Percentiles rank a stretch among this genome's conserved stretches.
These are phyloP conservation scores for Sylvicapra grimmia DNA, from an alignment of 2,113 vertebrate genomes.

Conservation along the genomic window DNA sequence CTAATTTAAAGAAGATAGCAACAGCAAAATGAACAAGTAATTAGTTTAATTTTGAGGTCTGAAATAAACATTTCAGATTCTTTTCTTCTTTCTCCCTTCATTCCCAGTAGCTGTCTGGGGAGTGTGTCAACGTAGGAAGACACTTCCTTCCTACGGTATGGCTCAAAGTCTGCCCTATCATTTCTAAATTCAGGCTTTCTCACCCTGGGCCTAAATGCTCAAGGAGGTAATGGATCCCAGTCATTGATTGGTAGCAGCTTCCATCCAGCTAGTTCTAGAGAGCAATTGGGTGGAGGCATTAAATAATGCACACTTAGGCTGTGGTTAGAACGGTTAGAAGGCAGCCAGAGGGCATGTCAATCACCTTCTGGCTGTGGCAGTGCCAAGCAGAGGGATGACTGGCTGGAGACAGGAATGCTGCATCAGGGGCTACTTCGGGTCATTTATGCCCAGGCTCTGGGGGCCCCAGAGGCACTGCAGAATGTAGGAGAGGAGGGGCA, in stretches of 20 bases:
- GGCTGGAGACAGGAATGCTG: not conserved
- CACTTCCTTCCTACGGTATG: not conserved
- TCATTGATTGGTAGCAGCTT: not conserved
- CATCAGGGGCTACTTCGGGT: not conserved
- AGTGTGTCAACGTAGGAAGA: not conserved
- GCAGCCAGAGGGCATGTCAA: not conserved
- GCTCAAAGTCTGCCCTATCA: not conserved
- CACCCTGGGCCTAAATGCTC: not conserved
- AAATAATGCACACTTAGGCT: not conserved
- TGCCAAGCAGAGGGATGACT: not conserved
- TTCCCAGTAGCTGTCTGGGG: not conserved
- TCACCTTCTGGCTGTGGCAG: not conserved
- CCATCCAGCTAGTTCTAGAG: not conserved
- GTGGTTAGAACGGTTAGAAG: not conserved
- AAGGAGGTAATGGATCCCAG: not conserved
- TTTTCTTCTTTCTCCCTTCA: not conserved
- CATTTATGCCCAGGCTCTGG: not conserved
- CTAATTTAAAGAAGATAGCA: not conserved
- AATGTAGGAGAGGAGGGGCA: not conserved
- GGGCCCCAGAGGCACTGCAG: not conserved
- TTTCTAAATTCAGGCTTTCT: not conserved
- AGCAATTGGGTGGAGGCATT: not conserved
- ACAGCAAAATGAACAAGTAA: not conserved
- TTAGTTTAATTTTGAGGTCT: not conserved
- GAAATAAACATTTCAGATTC: not conserved